Evolutionary conservation across 1,140 invertebrate species (phyloP).

Genomic region (Diabrotica undecimpunctata): DNA sequence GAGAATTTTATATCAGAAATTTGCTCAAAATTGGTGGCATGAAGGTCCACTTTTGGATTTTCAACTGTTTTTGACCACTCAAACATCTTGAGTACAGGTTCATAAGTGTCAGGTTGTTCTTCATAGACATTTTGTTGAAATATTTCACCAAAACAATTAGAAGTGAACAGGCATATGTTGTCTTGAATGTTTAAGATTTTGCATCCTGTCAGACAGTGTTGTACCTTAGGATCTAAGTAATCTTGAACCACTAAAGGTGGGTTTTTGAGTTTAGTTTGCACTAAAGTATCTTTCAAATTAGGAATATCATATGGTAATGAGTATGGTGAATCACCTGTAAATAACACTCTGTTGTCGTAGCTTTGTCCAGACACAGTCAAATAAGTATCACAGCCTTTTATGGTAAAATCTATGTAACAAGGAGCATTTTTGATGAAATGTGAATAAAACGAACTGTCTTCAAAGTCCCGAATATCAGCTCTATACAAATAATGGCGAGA

Average conservation of each 20-base stretch:
- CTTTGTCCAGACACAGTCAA: constrained; percentile 9
- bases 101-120: constrained; percentile 1
- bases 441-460: constrained; percentile 8
- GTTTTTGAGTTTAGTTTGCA: background rate
- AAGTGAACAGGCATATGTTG: constrained; percentile 5
- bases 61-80: constrained; percentile 5
- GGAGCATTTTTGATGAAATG: constrained; percentile 3
- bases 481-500: constrained; percentile 12
- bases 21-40: constrained; percentile 6
- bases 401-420: constrained; percentile 14
- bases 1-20: constrained; percentile 3
- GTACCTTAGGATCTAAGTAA: constrained; percentile 4
- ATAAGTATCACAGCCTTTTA: constrained; percentile 5
- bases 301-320: constrained; percentile 12
- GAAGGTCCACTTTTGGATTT: constrained; percentile 1
- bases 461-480: constrained; percentile 10
- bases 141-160: constrained; percentile 16
- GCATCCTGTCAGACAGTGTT: constrained; percentile 7
- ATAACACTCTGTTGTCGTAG: constrained; percentile 3
- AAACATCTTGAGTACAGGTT: background rate
- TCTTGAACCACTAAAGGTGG: constrained; percentile 5
- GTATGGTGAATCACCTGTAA: constrained; percentile 11
- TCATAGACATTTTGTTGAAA: constrained; percentile 16
- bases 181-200: constrained; percentile 14
- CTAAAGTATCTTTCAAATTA: constrained; percentile 5